A percentile compares a stretch with the other conserved stretches of the same genome.
These are phyloP conservation scores for Heliocidaris tuberculata DNA, from an alignment of 35 echinoderm and acorn worm genomes.

Conservation along the genomic window DNA sequence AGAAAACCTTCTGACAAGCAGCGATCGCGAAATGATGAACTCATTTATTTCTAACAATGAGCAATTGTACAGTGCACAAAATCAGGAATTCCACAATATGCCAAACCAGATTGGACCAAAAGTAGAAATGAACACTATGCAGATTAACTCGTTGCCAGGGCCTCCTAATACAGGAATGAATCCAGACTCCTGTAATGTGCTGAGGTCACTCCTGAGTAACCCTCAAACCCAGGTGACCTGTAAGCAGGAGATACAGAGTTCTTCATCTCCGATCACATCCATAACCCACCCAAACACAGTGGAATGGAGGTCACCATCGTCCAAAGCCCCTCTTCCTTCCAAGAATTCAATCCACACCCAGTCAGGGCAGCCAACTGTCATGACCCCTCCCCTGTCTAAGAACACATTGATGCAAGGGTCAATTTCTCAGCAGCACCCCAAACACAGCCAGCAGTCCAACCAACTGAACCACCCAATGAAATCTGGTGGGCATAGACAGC, in stretches of 20 bases:
- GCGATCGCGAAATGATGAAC: neutral
- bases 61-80: neutral
- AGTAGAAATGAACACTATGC: slow-evolving; percentile 23
- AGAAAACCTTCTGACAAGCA: neutral
- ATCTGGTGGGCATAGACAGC: neutral
- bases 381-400: neutral
- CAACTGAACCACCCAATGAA: neutral
- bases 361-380: neutral
- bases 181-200: neutral
- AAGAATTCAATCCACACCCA: neutral
- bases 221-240: neutral
- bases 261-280: slow-evolving; percentile 10
- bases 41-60: neutral
- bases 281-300: slow-evolving; percentile 36
- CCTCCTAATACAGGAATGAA: neutral
- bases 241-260: slow-evolving; percentile 3
- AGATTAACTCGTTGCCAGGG: neutral
- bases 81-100: slow-evolving; percentile 3
- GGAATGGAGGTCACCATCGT: slow-evolving; percentile 4
- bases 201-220: neutral
- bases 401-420: neutral
- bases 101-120: slow-evolving; percentile 34
- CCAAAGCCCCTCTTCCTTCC: neutral
- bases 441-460: neutral
- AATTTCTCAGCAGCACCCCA: neutral